Evolutionary conservation across 2,113 vertebrate species (phyloP).

Genomic region (Natator depressus): DNA sequence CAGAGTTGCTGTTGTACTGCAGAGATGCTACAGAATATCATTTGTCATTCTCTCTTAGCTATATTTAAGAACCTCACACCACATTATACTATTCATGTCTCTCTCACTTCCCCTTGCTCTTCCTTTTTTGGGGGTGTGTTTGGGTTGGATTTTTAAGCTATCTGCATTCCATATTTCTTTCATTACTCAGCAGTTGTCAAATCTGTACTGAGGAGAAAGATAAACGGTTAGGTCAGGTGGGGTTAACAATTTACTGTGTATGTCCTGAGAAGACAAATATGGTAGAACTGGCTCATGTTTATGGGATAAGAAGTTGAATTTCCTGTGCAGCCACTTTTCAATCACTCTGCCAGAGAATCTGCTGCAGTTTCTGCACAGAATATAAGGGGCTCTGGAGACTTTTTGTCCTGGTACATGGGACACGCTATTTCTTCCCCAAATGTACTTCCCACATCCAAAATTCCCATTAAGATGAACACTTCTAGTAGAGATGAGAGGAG

Average conservation of each 20-base stretch:
- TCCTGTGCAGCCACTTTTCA: conserved; percentile 65
- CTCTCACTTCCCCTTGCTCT: conserved; percentile 1
- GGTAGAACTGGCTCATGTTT: conserved; percentile 72
- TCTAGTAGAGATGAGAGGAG: not conserved
- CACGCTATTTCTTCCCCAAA: conserved; percentile 1
- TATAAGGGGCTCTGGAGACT: conserved; percentile 38
- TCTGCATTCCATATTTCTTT: conserved; percentile 59
- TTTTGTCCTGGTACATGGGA: conserved; percentile 29
- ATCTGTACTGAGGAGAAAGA: conserved; percentile 57
- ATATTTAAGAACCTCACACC: not conserved
- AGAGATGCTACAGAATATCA: not conserved
- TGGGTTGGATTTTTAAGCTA: not conserved
- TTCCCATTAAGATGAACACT: not conserved
- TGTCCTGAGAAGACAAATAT: conserved; percentile 63
- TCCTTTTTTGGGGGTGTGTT: not conserved
- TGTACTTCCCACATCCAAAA: conserved; percentile 13
- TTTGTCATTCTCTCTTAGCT: conserved; percentile 24
- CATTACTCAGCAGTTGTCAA: conserved; percentile 72
- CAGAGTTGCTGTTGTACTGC: not conserved
- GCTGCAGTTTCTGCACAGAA: conserved; percentile 38
- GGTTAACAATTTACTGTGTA: conserved; percentile 75
- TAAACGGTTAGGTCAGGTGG: conserved; percentile 65
- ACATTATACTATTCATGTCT: not conserved
- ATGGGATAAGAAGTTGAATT: conserved; percentile 71
- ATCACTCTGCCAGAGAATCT: conserved; percentile 58